Evolutionary conservation across 2,113 vertebrate genomes (phyloP), one percentile per base, ranked within the genome.

Genomic region (Heterotis niloticus): DNA sequence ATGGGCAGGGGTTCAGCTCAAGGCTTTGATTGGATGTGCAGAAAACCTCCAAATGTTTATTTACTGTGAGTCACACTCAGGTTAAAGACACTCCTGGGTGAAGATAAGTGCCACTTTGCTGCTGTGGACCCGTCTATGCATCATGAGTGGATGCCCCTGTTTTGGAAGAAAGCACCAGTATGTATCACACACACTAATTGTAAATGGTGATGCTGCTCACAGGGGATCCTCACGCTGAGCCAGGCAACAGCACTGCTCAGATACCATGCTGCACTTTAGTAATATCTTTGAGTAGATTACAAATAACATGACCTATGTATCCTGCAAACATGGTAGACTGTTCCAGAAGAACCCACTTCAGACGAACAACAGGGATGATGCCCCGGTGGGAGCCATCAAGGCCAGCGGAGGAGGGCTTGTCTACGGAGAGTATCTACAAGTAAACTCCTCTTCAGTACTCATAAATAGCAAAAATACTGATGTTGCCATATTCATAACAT

Each of bases 381-480:
- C 95, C 56, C 96, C 97, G 84, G 87, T 82, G 9, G 95, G 96
- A 5, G 83, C 90, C 74, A 97, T 97, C 84, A 96, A 91, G 86
- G 95, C 96, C 85, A 93, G 91, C 79, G 95, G 90, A 89, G 94
- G 95, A 82, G 94, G 95, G 5, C 91, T 98, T 65, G 83, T 94
- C 78, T 99, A 98, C 23, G 94, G 96, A 51, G 94, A 95, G 72
- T 98, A 98, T 76, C 86, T 98, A 54, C 95, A 97, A 84, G 96
- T 97, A 91, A 78, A 89, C 66, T 60, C 56, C 28, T 18, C 44
- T 26, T 14, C 54, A 70, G 17, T 60, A 13, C 4, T 20, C 4
- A 57, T 13, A 70, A 14, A 29, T 20, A 71, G 10, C 29, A 20
- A 2, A 70, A 72, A 0, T 1, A 51, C 44, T 23, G 12, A 11